phyloP scores from a whole-genome alignment of 1,140 invertebrate genomes.

The Cephus cinctus region DNA sequence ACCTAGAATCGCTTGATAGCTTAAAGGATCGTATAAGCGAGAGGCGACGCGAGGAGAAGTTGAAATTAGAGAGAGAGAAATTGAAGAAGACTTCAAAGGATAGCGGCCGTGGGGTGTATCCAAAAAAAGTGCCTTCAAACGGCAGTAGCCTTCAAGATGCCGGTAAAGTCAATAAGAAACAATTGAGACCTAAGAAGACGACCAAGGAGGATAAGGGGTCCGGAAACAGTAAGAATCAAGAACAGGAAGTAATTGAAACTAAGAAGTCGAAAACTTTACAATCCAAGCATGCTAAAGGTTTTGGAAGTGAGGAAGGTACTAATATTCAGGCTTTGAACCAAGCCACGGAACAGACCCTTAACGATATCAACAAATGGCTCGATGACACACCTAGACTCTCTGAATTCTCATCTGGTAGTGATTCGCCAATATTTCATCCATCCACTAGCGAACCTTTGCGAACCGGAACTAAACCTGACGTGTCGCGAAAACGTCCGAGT shows the following conservation, averaged over 20 bases:
- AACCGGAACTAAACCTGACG: constrained; percentile 26
- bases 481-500: constrained; percentile 39
- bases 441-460: constrained; percentile 34
- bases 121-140: constrained; percentile 57
- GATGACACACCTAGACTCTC: constrained; percentile 77
- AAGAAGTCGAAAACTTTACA: constrained; percentile 43
- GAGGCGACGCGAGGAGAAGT: constrained; percentile 64
- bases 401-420: constrained; percentile 71
- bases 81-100: constrained; percentile 45
- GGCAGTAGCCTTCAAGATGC: constrained; percentile 44
- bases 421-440: constrained; percentile 61
- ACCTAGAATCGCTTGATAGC: constrained; percentile 50
- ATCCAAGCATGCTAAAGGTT: constrained; percentile 43
- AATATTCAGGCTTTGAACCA: constrained; percentile 74
- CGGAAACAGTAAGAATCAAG: constrained; percentile 23
- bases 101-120: constrained; percentile 31
- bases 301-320: constrained; percentile 47
- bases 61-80: constrained; percentile 62
- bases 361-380: constrained; percentile 86
- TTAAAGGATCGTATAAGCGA: constrained; percentile 65
- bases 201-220: constrained; percentile 34
- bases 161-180: constrained; percentile 39
- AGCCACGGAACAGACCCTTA: constrained; percentile 79
- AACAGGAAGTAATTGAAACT: constrained; percentile 31
- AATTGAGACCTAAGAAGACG: constrained; percentile 39